Evolutionary conservation across 2,888 invertebrate species (phyloP), one percentile per base, ranked within the genome.

Genomic region (Campaea margaritaria): DNA sequence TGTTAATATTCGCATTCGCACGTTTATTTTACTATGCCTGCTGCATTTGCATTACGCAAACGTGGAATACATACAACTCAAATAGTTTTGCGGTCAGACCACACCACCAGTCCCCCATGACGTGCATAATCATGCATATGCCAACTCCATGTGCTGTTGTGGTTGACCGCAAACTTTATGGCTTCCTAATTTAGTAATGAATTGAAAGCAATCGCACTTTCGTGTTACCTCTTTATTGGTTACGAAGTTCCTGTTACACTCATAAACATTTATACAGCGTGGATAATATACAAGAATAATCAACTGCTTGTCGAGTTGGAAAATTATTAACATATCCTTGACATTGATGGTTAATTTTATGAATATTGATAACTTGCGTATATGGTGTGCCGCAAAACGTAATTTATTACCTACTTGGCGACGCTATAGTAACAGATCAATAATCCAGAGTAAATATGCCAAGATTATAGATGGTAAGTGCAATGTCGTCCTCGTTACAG

Each of bases 401-500:
- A 38, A 63, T 56, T 49, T 61, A 61, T 53, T 51, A 45, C 43
- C 14, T 16, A 12, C 43, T 34, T 21, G 27, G 11, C 21, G 46
- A 58, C 41, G 43, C 45, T 41, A 47, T 51, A 48, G 41, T 44
- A 50, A 56, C 27, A 72, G 79, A 79, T 81, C 82, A 77, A 78
- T 77, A 79, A 72, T 72, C 75, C 61, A 68, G n/a, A 68, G 68
- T 70, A 69, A 75, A 76, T 76, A 69, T 46, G 45, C 21, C 34
- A 46, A 36, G 46, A 44, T 31, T 41, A 21, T 27, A 16, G 14
- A 38, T 38, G 41, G 27, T 36, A 43, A 59, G 45, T 79, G 83
- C 85, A 75, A 60, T 82, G 82, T 85, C 85, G 85, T 83, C 75
- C 75, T 74, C 72, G 76, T 77, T 75, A 79, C 76, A 72, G 81